Base-by-base conservation (phyloP, 2,888 invertebrate genomes). In the Drosophila lacicola region DNA sequence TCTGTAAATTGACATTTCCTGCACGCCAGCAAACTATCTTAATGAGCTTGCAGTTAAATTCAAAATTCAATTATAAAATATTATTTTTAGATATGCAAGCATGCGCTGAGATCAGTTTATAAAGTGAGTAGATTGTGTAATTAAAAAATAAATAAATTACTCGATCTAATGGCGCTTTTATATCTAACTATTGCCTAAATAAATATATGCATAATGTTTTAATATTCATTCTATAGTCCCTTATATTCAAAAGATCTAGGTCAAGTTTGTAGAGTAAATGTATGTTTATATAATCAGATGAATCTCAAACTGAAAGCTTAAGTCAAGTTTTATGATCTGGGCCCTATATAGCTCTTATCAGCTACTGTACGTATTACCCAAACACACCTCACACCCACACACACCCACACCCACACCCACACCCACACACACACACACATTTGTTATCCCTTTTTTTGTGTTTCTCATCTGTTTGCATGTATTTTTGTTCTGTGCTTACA, bases 401-500 rank as follows among this genome's bases (percentile, higher is more conserved):
- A 44, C 11, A 3, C 41, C 29, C n/a, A 9, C 5, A 4, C 19
- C 2, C 41, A 37, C n/a, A 9, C 5, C 2, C 19, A 42, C 36
- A 10, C 10, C 4, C 19, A 29, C n/a, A 10, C 10, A 6, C 19
- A 37, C n/a, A 10, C 10, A 8, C 19, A 44, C 37, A 44, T 45
- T n/a, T 25, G 13, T 39, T 3, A 14, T 11, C 21, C 10, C 4
- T 25, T 13, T n/a, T 34, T 34, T 19, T 33, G 9, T 42, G 37
- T 62, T 44, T 65, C 51, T 47, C 58, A 55, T 71, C 36, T 45
- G 41, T 56, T 57, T 56, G 70, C 63, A 42, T 46, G 42, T 45
- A 50, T 54, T 57, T 50, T 47, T 75, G 67, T 68, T 66, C 29
- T 63, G 51, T 69, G 64, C 61, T 62, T 80, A 19, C 86, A 85